phyloP scores from a whole-genome alignment of 2,113 vertebrate genomes.

The Condylura cristata region DNA sequence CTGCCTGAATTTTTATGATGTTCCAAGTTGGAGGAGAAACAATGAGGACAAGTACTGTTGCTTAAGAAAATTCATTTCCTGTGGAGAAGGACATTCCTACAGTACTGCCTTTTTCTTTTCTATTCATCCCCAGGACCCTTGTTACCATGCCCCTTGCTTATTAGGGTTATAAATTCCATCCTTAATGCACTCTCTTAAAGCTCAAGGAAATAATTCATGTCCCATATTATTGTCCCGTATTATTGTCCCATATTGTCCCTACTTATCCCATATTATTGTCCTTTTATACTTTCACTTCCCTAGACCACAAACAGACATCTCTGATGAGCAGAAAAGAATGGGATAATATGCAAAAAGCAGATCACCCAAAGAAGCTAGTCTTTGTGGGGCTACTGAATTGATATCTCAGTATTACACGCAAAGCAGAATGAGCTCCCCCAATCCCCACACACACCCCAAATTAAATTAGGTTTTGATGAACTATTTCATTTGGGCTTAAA shows the following conservation, averaged over 20 bases:
- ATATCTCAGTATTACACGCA: fast-evolving
- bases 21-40: not conserved
- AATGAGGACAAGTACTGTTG: not conserved
- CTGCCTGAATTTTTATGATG: not conserved
- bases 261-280: not conserved
- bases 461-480: not conserved
- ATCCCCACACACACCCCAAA: too few relatives aligned
- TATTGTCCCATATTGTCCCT: not conserved
- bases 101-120: not conserved
- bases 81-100: not conserved
- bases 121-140: not conserved
- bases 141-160: not conserved
- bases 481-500: not conserved
- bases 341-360: not conserved
- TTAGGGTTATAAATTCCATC: not conserved
- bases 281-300: not conserved
- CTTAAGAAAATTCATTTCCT: not conserved
- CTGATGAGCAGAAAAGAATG: not conserved
- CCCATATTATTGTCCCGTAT: not conserved
- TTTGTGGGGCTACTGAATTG: not conserved
- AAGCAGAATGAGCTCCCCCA: not conserved
- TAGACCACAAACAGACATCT: not conserved
- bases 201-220: not conserved
- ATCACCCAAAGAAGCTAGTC: not conserved
- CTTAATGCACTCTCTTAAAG: not conserved